Conservation (phyloP, 2,888 invertebrate species). For the Theretra japonica region DNA sequence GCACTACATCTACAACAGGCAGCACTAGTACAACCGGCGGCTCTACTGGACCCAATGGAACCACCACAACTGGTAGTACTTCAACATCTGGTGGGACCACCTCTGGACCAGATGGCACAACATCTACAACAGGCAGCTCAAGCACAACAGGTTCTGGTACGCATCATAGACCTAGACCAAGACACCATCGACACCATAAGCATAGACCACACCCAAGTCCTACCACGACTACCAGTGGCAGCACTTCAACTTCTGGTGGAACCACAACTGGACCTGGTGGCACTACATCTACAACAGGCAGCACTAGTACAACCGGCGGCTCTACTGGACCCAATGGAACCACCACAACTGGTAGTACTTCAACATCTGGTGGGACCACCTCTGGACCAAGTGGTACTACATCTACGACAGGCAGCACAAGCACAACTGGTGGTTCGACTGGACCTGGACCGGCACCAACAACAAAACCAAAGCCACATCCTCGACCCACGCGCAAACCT, state of each 20-base stretch:
- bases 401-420: not conserved
- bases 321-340: not conserved
- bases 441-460: not conserved
- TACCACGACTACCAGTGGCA: not conserved
- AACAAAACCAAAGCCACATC: not conserved
- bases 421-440: not conserved
- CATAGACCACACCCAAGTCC: not conserved
- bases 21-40: not conserved
- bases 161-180: not conserved
- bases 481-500: no score
- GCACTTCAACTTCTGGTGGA: not conserved
- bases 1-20: not conserved
- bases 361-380: not conserved
- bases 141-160: not conserved
- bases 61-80: not conserved
- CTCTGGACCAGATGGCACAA: not conserved
- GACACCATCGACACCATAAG: not conserved
- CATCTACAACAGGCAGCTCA: not conserved
- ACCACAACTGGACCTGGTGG: not conserved
- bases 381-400: not conserved
- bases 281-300: not conserved
- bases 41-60: not conserved
- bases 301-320: not conserved
- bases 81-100: not conserved
- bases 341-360: not conserved